Evolutionary conservation across 2,797 vertebrate species (phyloP).

Genomic region (Spinibarbus caldwelli): DNA sequence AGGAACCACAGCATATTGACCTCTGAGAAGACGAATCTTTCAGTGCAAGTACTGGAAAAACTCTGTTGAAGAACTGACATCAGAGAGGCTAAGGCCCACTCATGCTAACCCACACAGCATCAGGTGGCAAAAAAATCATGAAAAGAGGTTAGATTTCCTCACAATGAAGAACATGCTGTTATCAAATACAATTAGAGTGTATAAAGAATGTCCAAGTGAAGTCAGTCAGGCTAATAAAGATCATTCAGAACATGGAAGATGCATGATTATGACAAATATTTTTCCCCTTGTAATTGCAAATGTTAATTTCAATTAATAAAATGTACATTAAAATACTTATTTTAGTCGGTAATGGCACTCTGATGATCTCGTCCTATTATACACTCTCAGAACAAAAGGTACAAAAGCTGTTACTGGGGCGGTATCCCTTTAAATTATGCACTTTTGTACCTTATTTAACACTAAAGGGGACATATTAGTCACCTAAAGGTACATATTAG

Average conservation of each 20-base stretch:
- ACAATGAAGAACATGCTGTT: background rate
- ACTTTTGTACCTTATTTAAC: background rate
- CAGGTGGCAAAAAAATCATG: too few species aligned
- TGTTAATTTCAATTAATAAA: background rate
- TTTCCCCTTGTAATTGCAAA: background rate
- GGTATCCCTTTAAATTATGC: background rate
- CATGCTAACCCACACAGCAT: too few species aligned
- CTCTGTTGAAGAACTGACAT: background rate
- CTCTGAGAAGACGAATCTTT: background rate
- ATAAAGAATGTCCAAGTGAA: background rate
- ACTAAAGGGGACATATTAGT: too few species aligned
- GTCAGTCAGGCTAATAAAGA: background rate
- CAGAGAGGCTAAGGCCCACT: background rate
- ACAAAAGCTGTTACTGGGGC: background rate
- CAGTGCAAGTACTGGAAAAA: background rate
- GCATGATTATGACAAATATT: background rate
- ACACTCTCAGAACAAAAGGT: background rate
- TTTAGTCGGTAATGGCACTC: background rate
- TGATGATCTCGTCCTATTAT: background rate
- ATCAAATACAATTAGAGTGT: background rate
- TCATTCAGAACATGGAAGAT: background rate
- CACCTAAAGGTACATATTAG: too few species aligned
- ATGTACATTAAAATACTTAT: background rate
- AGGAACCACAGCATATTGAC: background rate
- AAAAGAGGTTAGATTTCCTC: constrained; percentile 1